A percentile compares a stretch with the other conserved stretches of the same genome.
These are phyloP conservation scores for Melitaea cinxia DNA, from an alignment of 1,140 invertebrate species.

Conservation along the genomic window DNA sequence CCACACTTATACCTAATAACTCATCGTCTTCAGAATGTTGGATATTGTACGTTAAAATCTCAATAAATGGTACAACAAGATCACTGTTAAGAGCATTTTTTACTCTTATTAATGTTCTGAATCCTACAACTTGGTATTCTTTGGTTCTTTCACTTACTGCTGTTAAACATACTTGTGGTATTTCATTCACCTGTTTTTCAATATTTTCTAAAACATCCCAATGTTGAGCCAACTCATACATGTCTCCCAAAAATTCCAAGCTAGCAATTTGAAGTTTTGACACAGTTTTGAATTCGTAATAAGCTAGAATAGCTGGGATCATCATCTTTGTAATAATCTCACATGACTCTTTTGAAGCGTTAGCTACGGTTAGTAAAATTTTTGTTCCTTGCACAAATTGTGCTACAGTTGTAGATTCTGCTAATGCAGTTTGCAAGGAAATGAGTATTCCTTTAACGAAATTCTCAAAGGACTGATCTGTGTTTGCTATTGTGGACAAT, in stretches of 20 bases:
- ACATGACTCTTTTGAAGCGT: constrained; percentile 80
- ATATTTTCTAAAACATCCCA: constrained; percentile 55
- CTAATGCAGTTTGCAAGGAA: constrained; percentile 77
- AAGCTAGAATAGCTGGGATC: constrained; percentile 70
- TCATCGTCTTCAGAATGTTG: constrained; percentile 63
- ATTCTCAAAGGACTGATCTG: constrained; percentile 63
- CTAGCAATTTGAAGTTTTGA: constrained; percentile 63
- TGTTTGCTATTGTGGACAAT: constrained; percentile 55
- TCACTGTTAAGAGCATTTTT: constrained; percentile 52
- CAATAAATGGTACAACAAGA: constrained; percentile 66
- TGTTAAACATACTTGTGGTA: constrained; percentile 58
- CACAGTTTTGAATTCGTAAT: constrained; percentile 65
- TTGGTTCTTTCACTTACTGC: constrained; percentile 57
- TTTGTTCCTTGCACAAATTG: constrained; percentile 79
- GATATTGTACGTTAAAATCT: constrained; percentile 64
- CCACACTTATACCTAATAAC: constrained; percentile 55
- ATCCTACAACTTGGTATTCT: constrained; percentile 69
- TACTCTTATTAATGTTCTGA: constrained; percentile 61
- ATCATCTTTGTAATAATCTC: constrained; percentile 77
- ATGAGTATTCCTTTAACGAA: constrained; percentile 72
- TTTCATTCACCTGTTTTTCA: constrained; percentile 49
- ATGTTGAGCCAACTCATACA: constrained; percentile 61
- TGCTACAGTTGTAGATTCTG: constrained; percentile 73
- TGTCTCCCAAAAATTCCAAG: constrained; percentile 63
- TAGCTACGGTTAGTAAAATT: constrained; percentile 81